Evolutionary conservation across 1,140 invertebrate species (phyloP), one percentile per base, ranked within the genome.

Genomic region (Anadara kagoshimensis): DNA sequence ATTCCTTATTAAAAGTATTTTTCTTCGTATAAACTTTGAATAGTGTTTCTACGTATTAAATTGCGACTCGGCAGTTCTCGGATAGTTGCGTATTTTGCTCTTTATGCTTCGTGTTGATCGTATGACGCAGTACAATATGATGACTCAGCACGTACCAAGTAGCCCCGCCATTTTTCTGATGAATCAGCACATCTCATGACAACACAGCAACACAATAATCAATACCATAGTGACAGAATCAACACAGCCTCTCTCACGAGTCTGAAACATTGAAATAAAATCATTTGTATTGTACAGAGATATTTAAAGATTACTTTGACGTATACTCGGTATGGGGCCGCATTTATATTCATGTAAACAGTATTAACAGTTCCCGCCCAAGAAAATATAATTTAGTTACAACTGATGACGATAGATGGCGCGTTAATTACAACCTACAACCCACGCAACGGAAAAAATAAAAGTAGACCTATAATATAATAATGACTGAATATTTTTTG

Each of bases 91-190:
- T 81, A 83, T 80, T 81, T 81, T 80, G 80, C 79, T 75, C 73
- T 70, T 75, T 69, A 59, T 66, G 68, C 68, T 57, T 67, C 59
- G 59, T 51, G 71, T 78, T 73, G 72, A 74, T 78, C 61, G 72
- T 36, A 74, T 75, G 75, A 65, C 53, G 61, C 73, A 72, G 77
- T 66, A 72, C 75, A 72, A 81, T 78, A 49, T 83, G 81, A 81
- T 83, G 81, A 83, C 73, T 83, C 79, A 83, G 81, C 81, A 80
- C 77, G 81, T 71, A 83, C 81, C 69, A 62, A 65, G 68, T 81
- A 73, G 78, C 79, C 81, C 73, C 73, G 64, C 68, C 62, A 67
- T 64, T 56, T 66, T 69, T 67, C 70, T 70, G 78, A 76, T 79
- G 78, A 79, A 65, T 79, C 78, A 79, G 78, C 78, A 71, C 53